A percentile compares a stretch with the other conserved stretches of the same genome.
phyloP scores from a whole-genome alignment of 2,113 vertebrate genomes.

The Beaufortia kweichowensis region DNA sequence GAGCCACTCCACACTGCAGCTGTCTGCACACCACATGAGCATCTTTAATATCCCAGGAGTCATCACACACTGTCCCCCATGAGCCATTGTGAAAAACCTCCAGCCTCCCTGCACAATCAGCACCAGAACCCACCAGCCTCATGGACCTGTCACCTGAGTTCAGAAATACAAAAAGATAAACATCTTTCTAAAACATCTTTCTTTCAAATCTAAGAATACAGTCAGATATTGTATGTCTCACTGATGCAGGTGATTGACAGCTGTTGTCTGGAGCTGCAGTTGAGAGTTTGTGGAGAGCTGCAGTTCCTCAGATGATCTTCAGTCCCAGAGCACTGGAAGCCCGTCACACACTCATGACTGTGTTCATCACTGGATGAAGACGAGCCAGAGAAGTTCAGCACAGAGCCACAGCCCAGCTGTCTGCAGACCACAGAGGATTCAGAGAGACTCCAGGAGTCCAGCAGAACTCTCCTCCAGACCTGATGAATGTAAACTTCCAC shows the following conservation, averaged over 20 bases:
- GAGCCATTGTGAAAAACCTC: constrained; percentile 48
- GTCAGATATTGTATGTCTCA: neutral
- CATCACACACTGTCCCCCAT: constrained; percentile 54
- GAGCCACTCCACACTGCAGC: constrained; percentile 47
- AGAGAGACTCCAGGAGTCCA: constrained; percentile 41
- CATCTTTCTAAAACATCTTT: neutral
- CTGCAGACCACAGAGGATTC: constrained; percentile 44
- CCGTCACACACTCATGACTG: constrained; percentile 35
- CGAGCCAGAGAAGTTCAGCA: constrained; percentile 4
- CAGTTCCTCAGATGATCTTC: constrained; percentile 43
- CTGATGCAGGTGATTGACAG: constrained; percentile 30
- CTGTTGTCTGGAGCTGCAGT: neutral
- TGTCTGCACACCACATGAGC: constrained; percentile 54
- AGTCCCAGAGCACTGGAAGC: constrained; percentile 35
- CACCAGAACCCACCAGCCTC: constrained; percentile 38
- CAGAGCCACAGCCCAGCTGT: constrained; percentile 49
- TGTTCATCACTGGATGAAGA: constrained; percentile 18
- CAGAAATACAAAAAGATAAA: neutral
- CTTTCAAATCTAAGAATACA: neutral
- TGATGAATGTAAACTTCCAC: constrained; percentile 48
- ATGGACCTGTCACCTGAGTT: neutral
- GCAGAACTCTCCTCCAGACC: constrained; percentile 50
- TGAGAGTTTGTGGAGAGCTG: constrained; percentile 8
- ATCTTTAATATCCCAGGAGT: constrained; percentile 50
- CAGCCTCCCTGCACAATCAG: constrained; percentile 45